Base-by-base conservation (phyloP, 2,888 invertebrate genomes). In the Acrobasis repandana region DNA sequence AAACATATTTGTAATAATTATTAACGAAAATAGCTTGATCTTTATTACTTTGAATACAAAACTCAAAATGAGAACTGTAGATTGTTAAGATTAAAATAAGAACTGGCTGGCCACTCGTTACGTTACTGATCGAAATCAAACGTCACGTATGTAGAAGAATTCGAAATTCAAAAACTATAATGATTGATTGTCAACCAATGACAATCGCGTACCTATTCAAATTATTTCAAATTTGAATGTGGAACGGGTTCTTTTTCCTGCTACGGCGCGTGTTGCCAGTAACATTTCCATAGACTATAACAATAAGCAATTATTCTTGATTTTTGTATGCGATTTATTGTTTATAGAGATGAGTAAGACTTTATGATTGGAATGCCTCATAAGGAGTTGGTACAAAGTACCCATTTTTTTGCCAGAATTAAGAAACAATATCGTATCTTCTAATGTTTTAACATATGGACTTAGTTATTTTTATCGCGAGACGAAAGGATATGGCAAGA, bases 121-220 rank as follows among this genome's bases (percentile, higher is more conserved):
- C 48, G 63, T 62, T 61, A 65, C 68, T 65, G 70, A 70, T 70
- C 58, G 60, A 68, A 71, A 67, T 71, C 70, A 68, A 67, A 67
- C 62, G 65, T 65, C 67, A 65, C 67, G 68, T 63, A 65, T 61
- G 64, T 60, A 52, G 43, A 67, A 65, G 66, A 70, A 68, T 70
- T 71, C 69, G 66, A 67, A 71, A 68, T 71, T 70, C 68, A 67
- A 71, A 71, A 71, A 70, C 68, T 66, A 68, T 71, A 71, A 71
- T 71, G 71, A 71, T 71, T 70, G 71, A 71, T 71, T 70, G 71
- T 71, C 71, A 70, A 67, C 69, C 69, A 70, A 71, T 71, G 60
- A 60, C 60, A 60, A 60, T 65, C 65, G 65, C 65, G 61, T 66
- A 66, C 65, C 68, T 63, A 69, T 71, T 69, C 67, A 71, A 69